Conservation (phyloP, 2,113 vertebrate species). For the Cinclus mexicanus region DNA sequence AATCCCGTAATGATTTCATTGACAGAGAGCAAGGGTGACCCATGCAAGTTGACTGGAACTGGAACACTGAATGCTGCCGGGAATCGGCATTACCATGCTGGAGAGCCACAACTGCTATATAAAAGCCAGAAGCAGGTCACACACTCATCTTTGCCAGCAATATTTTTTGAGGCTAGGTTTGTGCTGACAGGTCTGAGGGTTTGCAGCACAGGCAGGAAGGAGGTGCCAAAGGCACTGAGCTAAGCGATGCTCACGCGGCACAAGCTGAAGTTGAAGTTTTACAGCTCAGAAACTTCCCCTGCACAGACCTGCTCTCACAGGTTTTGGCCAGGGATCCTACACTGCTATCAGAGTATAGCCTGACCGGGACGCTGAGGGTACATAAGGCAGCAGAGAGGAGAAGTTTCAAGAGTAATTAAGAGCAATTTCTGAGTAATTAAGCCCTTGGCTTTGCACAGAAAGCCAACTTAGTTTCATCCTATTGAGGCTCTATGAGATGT, state of each 20-base stretch:
- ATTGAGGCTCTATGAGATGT: fast-evolving
- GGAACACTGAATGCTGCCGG: not conserved
- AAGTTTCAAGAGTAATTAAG: not conserved
- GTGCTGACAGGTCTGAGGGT: not conserved
- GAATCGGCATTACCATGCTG: not conserved
- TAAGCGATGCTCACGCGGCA: not conserved
- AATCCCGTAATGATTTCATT: not conserved
- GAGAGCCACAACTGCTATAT: not conserved
- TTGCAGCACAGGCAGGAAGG: not conserved
- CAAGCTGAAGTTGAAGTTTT: not conserved
- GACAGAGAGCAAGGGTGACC: not conserved
- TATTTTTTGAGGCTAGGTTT: not conserved
- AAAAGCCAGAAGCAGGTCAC: not conserved
- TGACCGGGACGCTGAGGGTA: not conserved
- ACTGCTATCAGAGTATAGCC: not conserved
- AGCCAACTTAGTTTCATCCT: not conserved
- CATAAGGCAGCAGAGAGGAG: not conserved
- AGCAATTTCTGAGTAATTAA: not conserved
- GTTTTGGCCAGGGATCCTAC: not conserved
- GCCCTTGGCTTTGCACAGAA: not conserved
- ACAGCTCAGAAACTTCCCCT: not conserved
- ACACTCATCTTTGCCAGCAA: not conserved
- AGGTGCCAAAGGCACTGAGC: not conserved
- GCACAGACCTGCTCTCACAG: not conserved
- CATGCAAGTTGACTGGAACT: not conserved